Conservation (phyloP, 2,888 invertebrate species). For the Cerceris ruficornis region DNA sequence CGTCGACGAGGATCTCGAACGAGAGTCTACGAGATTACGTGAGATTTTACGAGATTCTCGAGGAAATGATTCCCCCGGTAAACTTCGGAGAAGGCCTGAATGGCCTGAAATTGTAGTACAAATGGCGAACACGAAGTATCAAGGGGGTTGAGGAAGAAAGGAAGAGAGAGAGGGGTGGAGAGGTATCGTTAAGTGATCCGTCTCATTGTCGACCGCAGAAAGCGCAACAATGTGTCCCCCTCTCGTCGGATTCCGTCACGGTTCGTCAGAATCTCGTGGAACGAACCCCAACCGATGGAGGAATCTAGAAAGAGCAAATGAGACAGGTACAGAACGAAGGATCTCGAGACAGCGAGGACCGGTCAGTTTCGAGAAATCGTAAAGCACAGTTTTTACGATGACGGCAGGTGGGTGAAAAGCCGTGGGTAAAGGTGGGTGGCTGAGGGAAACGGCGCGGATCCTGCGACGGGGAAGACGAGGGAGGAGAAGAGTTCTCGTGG, state of each 20-base stretch:
- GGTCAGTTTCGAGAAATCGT: slow-evolving; percentile 65
- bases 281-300: not conserved
- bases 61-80: too few relatives aligned
- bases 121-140: not conserved
- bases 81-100: not conserved
- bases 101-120: slow-evolving; percentile 5
- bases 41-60: too few relatives aligned
- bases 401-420: slow-evolving; percentile 40
- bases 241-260: slow-evolving; percentile 50
- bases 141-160: not conserved
- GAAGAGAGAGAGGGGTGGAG: not conserved
- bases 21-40: too few relatives aligned
- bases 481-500: not conserved
- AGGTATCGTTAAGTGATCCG: slow-evolving; percentile 7
- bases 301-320: too few relatives aligned
- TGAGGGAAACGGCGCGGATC: slow-evolving; percentile 11
- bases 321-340: not conserved
- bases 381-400: slow-evolving; percentile 59
- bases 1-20: too few relatives aligned
- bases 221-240: slow-evolving; percentile 34
- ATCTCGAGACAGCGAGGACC: slow-evolving; percentile 7
- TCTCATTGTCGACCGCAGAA: slow-evolving; percentile 14
- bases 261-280: slow-evolving; percentile 37
- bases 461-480: slow-evolving; percentile 10
- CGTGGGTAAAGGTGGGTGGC: slow-evolving; percentile 17